These are phyloP conservation scores for Zosterops borbonicus DNA, from an alignment of 2,113 vertebrate genomes.

Conservation along the genomic window DNA sequence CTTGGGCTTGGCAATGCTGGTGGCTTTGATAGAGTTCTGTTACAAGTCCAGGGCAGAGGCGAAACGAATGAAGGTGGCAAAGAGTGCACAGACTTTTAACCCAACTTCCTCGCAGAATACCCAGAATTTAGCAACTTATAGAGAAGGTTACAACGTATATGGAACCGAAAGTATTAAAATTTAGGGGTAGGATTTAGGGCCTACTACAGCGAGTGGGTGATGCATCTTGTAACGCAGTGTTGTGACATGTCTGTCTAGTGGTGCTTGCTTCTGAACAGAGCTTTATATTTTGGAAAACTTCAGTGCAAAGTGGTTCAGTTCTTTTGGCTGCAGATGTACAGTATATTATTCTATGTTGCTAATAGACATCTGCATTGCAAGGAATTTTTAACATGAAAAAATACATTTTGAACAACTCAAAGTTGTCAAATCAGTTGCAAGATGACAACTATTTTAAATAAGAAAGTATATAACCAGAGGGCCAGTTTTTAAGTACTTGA, in stretches of 20 bases:
- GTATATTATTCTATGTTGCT: slow-evolving; percentile 80
- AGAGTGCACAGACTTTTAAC: slow-evolving; percentile 95
- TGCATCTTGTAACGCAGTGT: slow-evolving; percentile 87
- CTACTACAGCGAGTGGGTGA: slow-evolving; percentile 89
- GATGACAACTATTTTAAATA: slow-evolving; percentile 14
- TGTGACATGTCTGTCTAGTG: slow-evolving; percentile 90
- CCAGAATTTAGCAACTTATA: slow-evolving; percentile 99
- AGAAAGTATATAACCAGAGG: slow-evolving; percentile 8
- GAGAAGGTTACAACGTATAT: slow-evolving; percentile 99
- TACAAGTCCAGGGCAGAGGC: slow-evolving; percentile 99
- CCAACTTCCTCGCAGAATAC: slow-evolving; percentile 99
- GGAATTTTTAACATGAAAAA: slow-evolving; percentile 33
- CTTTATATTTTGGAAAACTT: slow-evolving; percentile 80
- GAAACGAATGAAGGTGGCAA: slow-evolving; percentile 99
- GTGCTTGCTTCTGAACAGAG: slow-evolving; percentile 83
- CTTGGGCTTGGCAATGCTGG: slow-evolving; percentile 99
- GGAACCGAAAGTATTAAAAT: slow-evolving; percentile 99
- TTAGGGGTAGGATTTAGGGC: slow-evolving; percentile 99
- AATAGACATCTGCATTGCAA: slow-evolving; percentile 96
- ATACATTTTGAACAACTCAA: neutral
- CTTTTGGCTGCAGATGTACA: slow-evolving; percentile 90
- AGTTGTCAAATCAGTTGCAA: slow-evolving; percentile 21
- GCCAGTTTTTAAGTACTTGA: neutral
- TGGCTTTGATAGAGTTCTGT: slow-evolving; percentile 99
- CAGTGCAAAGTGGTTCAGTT: slow-evolving; percentile 84